Evolutionary conservation across 2,113 vertebrate species (phyloP).

Genomic region (Bucco capensis): DNA sequence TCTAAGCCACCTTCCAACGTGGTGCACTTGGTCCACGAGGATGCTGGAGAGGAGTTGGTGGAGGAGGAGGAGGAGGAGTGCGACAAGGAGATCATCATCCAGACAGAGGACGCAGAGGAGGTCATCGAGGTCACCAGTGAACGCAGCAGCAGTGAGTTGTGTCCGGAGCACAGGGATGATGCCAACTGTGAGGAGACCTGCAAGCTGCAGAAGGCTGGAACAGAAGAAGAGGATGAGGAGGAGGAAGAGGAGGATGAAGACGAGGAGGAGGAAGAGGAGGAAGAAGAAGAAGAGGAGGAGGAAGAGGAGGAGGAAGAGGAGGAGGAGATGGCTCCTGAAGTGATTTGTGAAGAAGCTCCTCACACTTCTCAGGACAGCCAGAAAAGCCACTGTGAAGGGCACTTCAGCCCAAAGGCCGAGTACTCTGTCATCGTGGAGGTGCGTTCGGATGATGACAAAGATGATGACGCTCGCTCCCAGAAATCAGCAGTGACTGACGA

Average conservation of each 20-base stretch:
- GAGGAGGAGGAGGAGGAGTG: slow-evolving; percentile 75
- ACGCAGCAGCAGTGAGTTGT: slow-evolving; percentile 60
- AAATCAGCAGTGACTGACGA: slow-evolving; percentile 85
- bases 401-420: slow-evolving; percentile 69
- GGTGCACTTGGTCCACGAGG: slow-evolving; percentile 61
- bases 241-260: slow-evolving; percentile 51
- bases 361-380: slow-evolving; percentile 57
- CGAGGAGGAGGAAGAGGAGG: slow-evolving; percentile 62
- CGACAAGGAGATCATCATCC: slow-evolving; percentile 74
- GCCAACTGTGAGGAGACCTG: slow-evolving; percentile 24
- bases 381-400: slow-evolving; percentile 73
- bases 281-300: slow-evolving; percentile 64
- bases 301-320: slow-evolving; percentile 71
- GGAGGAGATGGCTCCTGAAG: slow-evolving; percentile 59
- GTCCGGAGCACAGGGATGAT: slow-evolving; percentile 31
- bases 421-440: slow-evolving; percentile 85
- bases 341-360: slow-evolving; percentile 65
- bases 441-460: slow-evolving; percentile 82
- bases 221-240: slow-evolving; percentile 55
- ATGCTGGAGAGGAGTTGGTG: slow-evolving; percentile 42
- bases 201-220: slow-evolving; percentile 62
- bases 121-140: slow-evolving; percentile 73
- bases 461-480: slow-evolving; percentile 84
- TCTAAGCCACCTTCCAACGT: slow-evolving; percentile 1
- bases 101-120: slow-evolving; percentile 72